These are phyloP conservation scores for Excalfactoria chinensis DNA, from an alignment of 2,113 vertebrate genomes.

Conservation along the genomic window DNA sequence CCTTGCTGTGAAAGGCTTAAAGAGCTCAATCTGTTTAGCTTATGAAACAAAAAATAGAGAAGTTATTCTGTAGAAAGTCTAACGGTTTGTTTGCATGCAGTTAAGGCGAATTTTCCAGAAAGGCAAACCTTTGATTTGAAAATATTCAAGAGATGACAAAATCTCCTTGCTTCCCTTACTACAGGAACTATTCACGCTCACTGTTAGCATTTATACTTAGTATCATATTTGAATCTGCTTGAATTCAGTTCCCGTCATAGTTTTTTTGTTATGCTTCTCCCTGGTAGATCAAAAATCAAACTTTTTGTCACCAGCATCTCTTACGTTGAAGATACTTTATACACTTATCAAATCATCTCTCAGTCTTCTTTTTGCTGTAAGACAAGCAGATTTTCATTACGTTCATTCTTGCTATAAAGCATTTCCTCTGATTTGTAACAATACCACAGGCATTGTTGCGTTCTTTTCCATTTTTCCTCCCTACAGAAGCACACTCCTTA, in stretches of 20 bases:
- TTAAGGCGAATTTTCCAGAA: background rate
- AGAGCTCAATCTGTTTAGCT: conserved; percentile 42
- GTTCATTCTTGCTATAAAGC: background rate
- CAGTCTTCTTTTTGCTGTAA: background rate
- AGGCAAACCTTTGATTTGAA: background rate
- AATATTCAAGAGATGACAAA: background rate
- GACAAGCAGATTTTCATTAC: background rate
- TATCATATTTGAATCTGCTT: background rate
- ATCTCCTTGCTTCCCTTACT: background rate
- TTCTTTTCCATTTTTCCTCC: background rate
- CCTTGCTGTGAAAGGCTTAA: conserved; percentile 29
- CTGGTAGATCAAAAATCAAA: background rate
- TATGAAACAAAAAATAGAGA: conserved; percentile 20
- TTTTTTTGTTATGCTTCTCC: background rate
- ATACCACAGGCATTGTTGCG: background rate
- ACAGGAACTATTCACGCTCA: background rate
- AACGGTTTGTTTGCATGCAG: background rate
- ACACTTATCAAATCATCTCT: background rate
- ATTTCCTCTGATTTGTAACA: background rate
- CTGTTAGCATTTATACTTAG: background rate
- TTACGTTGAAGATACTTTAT: background rate
- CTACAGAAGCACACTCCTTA: background rate
- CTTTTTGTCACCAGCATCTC: background rate
- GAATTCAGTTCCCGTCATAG: background rate
- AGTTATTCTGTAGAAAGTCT: background rate